Evolutionary conservation across 2,888 invertebrate genomes (phyloP).

Genomic region (Apodemia mormo): DNA sequence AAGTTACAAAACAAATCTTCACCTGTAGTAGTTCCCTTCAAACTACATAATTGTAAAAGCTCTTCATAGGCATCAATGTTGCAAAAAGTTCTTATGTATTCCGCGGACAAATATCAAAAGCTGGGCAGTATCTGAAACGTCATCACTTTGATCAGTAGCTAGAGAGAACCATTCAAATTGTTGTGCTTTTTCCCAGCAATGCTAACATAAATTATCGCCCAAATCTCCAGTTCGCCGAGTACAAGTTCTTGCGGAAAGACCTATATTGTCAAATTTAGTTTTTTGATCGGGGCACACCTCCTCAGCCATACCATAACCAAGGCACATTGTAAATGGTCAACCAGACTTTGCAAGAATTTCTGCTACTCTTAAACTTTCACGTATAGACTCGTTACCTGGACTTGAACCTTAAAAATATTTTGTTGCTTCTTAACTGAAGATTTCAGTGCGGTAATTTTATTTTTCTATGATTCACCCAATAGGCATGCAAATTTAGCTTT

Average conservation of each 20-base stretch:
- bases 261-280: conserved; percentile 24
- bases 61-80: conserved; percentile 28
- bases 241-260: conserved; percentile 14
- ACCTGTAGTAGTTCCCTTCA: conserved; percentile 29
- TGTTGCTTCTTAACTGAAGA: conserved; percentile 25
- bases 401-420: conserved; percentile 18
- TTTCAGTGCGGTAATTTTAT: conserved; percentile 24
- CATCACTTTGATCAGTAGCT: conserved; percentile 40
- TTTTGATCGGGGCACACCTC: conserved; percentile 28
- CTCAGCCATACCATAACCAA: conserved; percentile 22
- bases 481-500: conserved; percentile 25
- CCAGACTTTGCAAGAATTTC: conserved; percentile 28
- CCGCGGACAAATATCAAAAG: conserved; percentile 31
- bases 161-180: conserved; percentile 32
- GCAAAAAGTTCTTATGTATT: conserved; percentile 31
- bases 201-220: not conserved
- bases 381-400: too few relatives aligned
- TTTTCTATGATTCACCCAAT: conserved; percentile 22
- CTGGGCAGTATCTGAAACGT: conserved; percentile 33
- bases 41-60: conserved; percentile 30
- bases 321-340: conserved; percentile 26
- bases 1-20: too few relatives aligned
- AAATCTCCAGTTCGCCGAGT: too few relatives aligned
- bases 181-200: conserved; percentile 34
- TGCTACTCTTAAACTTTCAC: conserved; percentile 17